phyloP scores from a whole-genome alignment of 2,113 vertebrate genomes.

The Craseonycteris thonglongyai region DNA sequence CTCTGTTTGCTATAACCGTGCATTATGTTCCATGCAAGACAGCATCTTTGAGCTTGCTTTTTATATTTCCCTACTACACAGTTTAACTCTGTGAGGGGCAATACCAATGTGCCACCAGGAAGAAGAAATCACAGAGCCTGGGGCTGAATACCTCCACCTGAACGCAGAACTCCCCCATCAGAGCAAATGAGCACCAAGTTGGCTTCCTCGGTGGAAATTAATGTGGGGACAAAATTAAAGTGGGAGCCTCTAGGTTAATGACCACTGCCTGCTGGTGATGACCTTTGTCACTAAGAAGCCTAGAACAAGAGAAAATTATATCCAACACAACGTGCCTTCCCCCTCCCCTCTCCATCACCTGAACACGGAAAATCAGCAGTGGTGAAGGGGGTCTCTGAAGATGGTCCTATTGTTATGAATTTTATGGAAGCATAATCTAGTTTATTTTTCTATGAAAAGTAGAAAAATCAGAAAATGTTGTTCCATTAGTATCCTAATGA shows the following conservation, averaged over 20 bases:
- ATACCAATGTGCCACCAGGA: slow-evolving; percentile 14
- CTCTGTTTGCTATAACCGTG: slow-evolving; percentile 52
- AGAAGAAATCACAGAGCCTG: background rate
- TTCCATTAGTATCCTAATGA: background rate
- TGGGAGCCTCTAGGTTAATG: background rate
- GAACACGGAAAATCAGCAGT: background rate
- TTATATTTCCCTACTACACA: background rate
- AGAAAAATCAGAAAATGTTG: background rate
- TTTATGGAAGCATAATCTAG: background rate
- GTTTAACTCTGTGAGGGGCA: slow-evolving; percentile 45
- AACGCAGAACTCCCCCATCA: background rate
- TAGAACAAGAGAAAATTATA: background rate
- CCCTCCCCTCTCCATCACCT: background rate
- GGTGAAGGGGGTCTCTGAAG: background rate
- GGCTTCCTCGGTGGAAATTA: background rate
- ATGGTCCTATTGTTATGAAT: background rate
- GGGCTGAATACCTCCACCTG: background rate
- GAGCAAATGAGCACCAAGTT: background rate
- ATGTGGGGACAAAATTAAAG: background rate
- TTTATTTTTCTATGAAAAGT: background rate
- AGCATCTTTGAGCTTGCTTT: slow-evolving; percentile 40
- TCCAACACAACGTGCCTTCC: background rate
- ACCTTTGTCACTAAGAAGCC: background rate
- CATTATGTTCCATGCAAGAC: slow-evolving; percentile 46
- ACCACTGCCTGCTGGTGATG: background rate